Percentiles rank a stretch among this genome's conserved stretches.
These are phyloP conservation scores for Onychomys arenicola DNA, from an alignment of 2,797 vertebrate genomes.

Conservation along the genomic window DNA sequence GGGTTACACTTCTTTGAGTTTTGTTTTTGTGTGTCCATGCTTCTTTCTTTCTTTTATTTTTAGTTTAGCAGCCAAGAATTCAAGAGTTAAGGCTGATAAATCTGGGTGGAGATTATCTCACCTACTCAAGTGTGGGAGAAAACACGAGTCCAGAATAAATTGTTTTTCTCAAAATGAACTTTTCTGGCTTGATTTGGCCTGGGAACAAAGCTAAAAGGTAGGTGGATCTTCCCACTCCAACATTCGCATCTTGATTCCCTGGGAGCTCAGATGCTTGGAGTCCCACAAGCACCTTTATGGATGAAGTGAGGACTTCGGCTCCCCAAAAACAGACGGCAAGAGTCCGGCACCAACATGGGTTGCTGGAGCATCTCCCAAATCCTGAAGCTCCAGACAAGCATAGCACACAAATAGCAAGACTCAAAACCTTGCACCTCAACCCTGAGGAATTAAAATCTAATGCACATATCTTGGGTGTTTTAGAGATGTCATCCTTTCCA, in stretches of 20 bases:
- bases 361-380: not conserved
- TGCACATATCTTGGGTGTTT: not conserved
- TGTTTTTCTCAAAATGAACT: slow-evolving; percentile 77
- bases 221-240: slow-evolving; percentile 29
- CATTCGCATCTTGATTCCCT: slow-evolving; percentile 62
- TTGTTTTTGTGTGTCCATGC: not conserved
- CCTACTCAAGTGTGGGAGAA: slow-evolving; percentile 82
- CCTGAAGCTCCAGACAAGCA: not conserved
- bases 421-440: not conserved
- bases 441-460: slow-evolving; percentile 6
- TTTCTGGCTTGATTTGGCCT: slow-evolving; percentile 74
- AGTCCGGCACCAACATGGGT: not conserved
- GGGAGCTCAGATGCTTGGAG: slow-evolving; percentile 55
- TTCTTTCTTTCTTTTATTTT: slow-evolving; percentile 52
- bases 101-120: slow-evolving; percentile 83
- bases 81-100: slow-evolving; percentile 84
- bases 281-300: slow-evolving; percentile 57
- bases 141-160: slow-evolving; percentile 79
- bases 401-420: not conserved
- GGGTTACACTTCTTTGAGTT: slow-evolving; percentile 62
- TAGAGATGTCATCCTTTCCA: slow-evolving; percentile 33
- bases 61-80: slow-evolving; percentile 82
- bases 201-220: slow-evolving; percentile 73
- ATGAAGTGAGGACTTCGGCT: not conserved
- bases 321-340: slow-evolving; percentile 34